Evolutionary conservation across 2,113 vertebrate species (phyloP), one percentile per base, ranked within the genome.

Genomic region (Larimichthys crocea): DNA sequence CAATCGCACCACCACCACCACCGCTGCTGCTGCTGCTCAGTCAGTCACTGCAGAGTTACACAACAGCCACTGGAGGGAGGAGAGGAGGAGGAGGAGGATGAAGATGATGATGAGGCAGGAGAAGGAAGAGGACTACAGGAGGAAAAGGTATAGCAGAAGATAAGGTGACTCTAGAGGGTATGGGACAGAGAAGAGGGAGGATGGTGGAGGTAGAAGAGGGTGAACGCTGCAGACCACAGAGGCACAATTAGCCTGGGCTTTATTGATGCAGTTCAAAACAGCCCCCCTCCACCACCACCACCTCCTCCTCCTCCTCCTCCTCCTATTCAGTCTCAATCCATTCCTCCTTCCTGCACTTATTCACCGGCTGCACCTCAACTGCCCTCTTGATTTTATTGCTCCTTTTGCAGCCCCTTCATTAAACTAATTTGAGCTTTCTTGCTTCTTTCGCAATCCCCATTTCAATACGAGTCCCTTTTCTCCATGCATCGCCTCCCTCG

Each of bases 41-140:
- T 78, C 87, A 86, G 80, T 85, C 86, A 88, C 92, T 89, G 91
- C 93, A 57, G 85, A 83, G 83, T 83, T 91, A 88, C 88, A 80
- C 79, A 88, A 79, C 77, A 74, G 61, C 79, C 52, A 63, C 70
- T 46, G 35, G 59, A 68, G 61, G 74, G 53, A 60, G 69, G 35
- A 67, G 64, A 20, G 1, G 40, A 26, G 22, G 62, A 75, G 16
- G 64, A 86, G 26, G 75, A 66, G 48, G 80, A 80, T 2, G 66
- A 83, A 11, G 49, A 50, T 8, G 29, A 57, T 3, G 63, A 14
- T 16, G 53, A 55, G 19, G 66, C 19, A 79, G 31, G 26, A 48
- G n/a, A 19, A 65, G 19, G 11, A 42, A 76, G 53, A 68, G 19
- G 67, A 62, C 7, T 48, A 40, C 3, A 14, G 31, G 40, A 64